Percentiles rank a stretch among this genome's conserved stretches.
phyloP scores from a whole-genome alignment of 2,888 invertebrate species.

The Tortrix viridana region DNA sequence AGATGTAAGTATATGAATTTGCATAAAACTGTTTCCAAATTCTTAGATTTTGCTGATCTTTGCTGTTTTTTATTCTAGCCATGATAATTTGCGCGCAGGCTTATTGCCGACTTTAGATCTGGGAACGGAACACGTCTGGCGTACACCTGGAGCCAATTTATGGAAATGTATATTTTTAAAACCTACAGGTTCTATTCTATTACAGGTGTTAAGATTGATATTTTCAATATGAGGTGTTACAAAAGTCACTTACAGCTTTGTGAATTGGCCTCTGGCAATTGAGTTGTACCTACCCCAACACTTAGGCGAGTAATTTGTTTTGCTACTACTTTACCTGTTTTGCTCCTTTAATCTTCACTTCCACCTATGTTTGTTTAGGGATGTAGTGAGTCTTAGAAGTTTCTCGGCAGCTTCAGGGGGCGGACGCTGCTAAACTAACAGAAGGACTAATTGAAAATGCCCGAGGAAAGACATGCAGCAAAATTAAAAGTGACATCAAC shows the following conservation, averaged over 20 bases:
- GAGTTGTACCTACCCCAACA: too few species aligned
- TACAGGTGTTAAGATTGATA: too few species aligned
- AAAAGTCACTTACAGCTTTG: too few species aligned
- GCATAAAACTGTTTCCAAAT: constrained; percentile 22
- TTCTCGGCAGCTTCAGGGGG: neutral
- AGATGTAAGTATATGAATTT: constrained; percentile 14
- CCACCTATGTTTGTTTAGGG: constrained; percentile 9
- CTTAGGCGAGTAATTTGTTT: neutral
- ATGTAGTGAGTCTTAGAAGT: constrained; percentile 8
- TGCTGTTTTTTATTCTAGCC: neutral
- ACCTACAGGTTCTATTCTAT: too few species aligned
- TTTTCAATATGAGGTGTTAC: too few species aligned
- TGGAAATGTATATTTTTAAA: too few species aligned
- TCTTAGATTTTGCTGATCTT: constrained; percentile 5
- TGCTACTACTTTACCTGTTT: neutral
- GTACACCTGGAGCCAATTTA: too few species aligned
- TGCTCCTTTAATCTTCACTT: constrained; percentile 9
- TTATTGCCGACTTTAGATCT: too few species aligned
- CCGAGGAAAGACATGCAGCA: neutral
- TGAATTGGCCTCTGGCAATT: too few species aligned
- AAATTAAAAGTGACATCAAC: constrained; percentile 5
- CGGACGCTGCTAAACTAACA: constrained; percentile 18
- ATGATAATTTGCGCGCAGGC: too few species aligned
- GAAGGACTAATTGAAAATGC: constrained; percentile 18
- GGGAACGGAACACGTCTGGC: too few species aligned